Percentiles rank a stretch among this genome's conserved stretches.
These are phyloP conservation scores for Novumbra hubbsi DNA, from an alignment of 2,797 vertebrate species.

Conservation along the genomic window DNA sequence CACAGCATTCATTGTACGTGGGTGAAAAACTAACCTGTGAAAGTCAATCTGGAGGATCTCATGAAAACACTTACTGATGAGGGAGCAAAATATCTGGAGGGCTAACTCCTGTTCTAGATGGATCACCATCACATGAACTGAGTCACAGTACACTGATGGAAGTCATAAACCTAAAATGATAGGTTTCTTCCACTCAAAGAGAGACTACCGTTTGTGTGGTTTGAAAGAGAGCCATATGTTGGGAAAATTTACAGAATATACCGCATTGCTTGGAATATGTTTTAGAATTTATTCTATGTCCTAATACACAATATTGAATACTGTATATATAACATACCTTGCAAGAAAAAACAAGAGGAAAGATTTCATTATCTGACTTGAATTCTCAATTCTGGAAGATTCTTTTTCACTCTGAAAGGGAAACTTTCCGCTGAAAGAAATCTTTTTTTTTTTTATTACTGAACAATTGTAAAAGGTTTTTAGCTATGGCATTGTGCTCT, in stretches of 20 bases:
- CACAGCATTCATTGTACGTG: neutral
- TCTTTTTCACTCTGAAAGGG: neutral
- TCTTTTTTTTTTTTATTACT: neutral
- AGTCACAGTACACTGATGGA: neutral
- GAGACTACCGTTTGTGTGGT: neutral
- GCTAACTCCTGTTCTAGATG: neutral
- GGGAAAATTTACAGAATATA: neutral
- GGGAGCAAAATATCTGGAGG: neutral
- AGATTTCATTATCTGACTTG: neutral
- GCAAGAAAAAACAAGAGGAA: too few species aligned
- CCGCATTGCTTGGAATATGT: neutral
- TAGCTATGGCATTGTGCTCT: neutral
- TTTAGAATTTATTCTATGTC: neutral
- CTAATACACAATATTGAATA: neutral
- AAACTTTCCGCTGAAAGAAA: neutral
- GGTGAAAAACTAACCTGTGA: neutral
- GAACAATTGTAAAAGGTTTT: constrained; percentile 1
- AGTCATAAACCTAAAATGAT: neutral
- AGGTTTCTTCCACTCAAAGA: neutral
- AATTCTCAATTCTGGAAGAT: neutral
- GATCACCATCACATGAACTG: neutral
- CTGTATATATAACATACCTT: neutral
- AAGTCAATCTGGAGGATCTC: neutral
- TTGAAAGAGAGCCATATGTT: neutral
- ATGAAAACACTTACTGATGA: neutral